Base-by-base conservation (phyloP, 2,888 invertebrate species). In the Hymenopus coronatus region DNA sequence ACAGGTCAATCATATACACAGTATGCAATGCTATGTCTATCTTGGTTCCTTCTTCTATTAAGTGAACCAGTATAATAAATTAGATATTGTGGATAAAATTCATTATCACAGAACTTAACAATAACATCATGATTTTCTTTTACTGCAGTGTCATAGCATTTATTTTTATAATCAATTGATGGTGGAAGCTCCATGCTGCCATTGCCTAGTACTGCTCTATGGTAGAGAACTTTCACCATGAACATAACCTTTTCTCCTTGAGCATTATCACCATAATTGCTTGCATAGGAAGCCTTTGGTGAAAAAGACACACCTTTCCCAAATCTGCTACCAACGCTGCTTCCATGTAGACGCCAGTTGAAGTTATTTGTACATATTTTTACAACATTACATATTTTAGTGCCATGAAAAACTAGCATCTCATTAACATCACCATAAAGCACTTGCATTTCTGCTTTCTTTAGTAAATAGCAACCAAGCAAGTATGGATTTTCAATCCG, bases 61-160 rank as follows among this genome's bases (percentile, higher is more conserved):
- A 15, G 6, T 3, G 83, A 15, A 3, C 83, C 90, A 83, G 88
- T 89, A 90, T 91, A 92, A 86, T 91, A 88, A 8, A 92, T 91
- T 30, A 92, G 85, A 90, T 91, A 92, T 28, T 89, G 90, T 1
- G 92, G 92, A 91, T 91, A 92, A 91, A 91, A 92, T 88, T 92
- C 92, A 90, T 92, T 91, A 90, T 92, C 92, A 33, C 91, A 90
- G 90, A 91, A 92, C 89, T 92, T 92, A 8, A 92, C 92, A 82
- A 91, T 46, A 28, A 92, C 92, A 82, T 91, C 89, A 7, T 91
- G 91, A 88, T 91, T 90, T 20, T 85, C 89, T 89, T 92, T 92
- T 40, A 90, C 90, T 30, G 91, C 91, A 14, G 92, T 92, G 89
- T 92, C 92, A 89, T 89, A 92, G 8, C 88, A 33, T 28, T 83